phyloP scores from a whole-genome alignment of 2,797 vertebrate species.

The Danionella dracula region DNA sequence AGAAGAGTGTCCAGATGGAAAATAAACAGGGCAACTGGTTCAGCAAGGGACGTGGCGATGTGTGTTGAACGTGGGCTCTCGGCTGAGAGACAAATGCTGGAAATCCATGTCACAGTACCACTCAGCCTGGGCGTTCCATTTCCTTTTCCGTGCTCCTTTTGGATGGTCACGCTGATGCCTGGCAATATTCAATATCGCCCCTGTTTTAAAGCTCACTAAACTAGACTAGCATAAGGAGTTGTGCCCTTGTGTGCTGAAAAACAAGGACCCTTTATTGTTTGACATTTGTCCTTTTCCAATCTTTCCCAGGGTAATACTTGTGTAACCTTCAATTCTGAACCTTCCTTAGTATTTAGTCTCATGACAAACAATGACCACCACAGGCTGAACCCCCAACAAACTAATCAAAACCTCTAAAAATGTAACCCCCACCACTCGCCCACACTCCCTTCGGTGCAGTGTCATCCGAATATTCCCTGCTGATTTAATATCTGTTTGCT shows the following conservation, averaged over 20 bases:
- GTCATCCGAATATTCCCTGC: slow-evolving; percentile 58
- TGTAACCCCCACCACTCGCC: slow-evolving; percentile 52
- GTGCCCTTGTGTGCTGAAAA: neutral
- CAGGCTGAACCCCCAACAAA: slow-evolving; percentile 46
- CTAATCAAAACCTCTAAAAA: slow-evolving; percentile 54
- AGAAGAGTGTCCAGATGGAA: too few relatives aligned
- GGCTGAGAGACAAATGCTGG: too few relatives aligned
- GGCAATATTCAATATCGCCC: too few relatives aligned
- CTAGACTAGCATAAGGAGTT: too few relatives aligned
- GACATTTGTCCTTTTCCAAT: slow-evolving; percentile 36
- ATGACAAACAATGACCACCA: slow-evolving; percentile 61
- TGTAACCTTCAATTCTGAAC: slow-evolving; percentile 37
- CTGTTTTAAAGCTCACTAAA: too few relatives aligned
- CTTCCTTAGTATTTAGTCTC: slow-evolving; percentile 54
- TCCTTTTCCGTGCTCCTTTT: too few relatives aligned
- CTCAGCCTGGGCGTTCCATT: too few relatives aligned
- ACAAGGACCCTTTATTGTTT: slow-evolving; percentile 48
- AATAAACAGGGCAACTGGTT: too few relatives aligned
- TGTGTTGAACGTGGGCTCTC: too few relatives aligned
- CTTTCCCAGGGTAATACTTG: slow-evolving; percentile 31
- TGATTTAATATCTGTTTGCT: slow-evolving; percentile 67
- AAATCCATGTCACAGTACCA: too few relatives aligned
- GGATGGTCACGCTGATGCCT: too few relatives aligned
- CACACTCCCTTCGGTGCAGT: slow-evolving; percentile 25
- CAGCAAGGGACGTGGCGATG: too few relatives aligned